Evolutionary conservation across 1,140 invertebrate species (phyloP).

Genomic region (Trichogramma pretiosum): DNA sequence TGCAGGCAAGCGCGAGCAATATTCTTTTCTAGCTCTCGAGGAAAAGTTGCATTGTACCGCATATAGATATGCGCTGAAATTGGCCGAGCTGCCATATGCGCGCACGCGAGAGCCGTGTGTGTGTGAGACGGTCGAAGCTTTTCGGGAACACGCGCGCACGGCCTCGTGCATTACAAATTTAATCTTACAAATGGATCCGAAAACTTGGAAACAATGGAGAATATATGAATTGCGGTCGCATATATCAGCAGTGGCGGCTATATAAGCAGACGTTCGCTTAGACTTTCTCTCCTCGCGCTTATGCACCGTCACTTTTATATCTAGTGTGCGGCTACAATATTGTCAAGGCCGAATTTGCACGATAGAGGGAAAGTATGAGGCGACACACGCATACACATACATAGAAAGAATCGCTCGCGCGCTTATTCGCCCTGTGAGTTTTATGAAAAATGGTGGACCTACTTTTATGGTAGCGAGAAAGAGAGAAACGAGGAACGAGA

Average conservation of each 20-base stretch:
- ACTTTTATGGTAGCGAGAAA: too few relatives aligned
- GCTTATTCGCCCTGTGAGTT: too few relatives aligned
- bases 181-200: slow-evolving; percentile 50
- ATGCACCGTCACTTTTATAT: too few relatives aligned
- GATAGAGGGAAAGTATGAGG: slow-evolving; percentile 21
- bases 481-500: not conserved
- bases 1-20: too few relatives aligned
- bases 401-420: too few relatives aligned
- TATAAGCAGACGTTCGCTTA: too few relatives aligned
- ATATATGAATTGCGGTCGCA: slow-evolving; percentile 43
- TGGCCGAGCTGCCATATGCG: slow-evolving; percentile 42
- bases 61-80: slow-evolving; percentile 31
- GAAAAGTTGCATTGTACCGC: too few relatives aligned
- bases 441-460: too few relatives aligned
- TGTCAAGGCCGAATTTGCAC: slow-evolving; percentile 44
- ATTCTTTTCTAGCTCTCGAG: too few relatives aligned
- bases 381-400: too few relatives aligned
- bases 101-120: slow-evolving; percentile 27
- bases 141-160: not conserved
- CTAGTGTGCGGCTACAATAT: slow-evolving; percentile 44
- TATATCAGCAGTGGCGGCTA: slow-evolving; percentile 45
- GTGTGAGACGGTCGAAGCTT: too few relatives aligned
- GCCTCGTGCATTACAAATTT: slow-evolving; percentile 45
- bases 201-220: slow-evolving; percentile 50
- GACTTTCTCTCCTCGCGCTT: too few relatives aligned